Base-by-base conservation (phyloP, 2,797 vertebrate species). In the Clamator glandarius region DNA sequence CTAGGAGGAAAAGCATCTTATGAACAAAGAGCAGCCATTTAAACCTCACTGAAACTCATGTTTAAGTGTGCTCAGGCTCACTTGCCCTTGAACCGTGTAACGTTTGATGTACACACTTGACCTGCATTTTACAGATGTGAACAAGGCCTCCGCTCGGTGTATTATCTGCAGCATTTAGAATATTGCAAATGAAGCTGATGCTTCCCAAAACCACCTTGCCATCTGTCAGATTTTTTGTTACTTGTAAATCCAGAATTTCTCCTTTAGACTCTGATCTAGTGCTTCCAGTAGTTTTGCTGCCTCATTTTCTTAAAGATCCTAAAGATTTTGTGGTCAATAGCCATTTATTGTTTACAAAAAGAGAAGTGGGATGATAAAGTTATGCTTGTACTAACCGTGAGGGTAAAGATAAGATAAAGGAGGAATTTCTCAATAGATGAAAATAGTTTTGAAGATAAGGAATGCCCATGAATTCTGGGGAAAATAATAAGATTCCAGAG, bases 401-500 rank as follows among this genome's bases (percentile, higher is more conserved):
- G 29, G n/a, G 48, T 76, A 59, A 80, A 89, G 78, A 80, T 57
- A 92, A 87, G 76, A 84, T 55, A 82, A 72, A 89, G 52, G 36
- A 91, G 61, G 77, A 86, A n/a, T 76, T 84, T 83, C 59, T 96
- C 69, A 74, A 48, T 24, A 92, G 70, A 90, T 91, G 21, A 91
- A 89, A 94, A 94, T 48, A 77, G 68, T 95, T 95, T 74, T 62
- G 70, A 95, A 90, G 83, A 88, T 81, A 94, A 95, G 92, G 88
- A 90, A 90, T 54, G 80, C 70, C 94, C 73, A 55, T 80, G 78
- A 77, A 89, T 92, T 88, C 61, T 77, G 61, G 77, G 66, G 87
- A 44, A 93, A 93, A 96, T 95, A 96, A 96, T 92, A 92, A 87
- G 92, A 96, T 96, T 91, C 70, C 62, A 74, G 89, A 96, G 87